Percentiles rank a stretch among this genome's conserved stretches.
phyloP scores from a whole-genome alignment of 2,888 invertebrate genomes.

The Mythimna ferrago region DNA sequence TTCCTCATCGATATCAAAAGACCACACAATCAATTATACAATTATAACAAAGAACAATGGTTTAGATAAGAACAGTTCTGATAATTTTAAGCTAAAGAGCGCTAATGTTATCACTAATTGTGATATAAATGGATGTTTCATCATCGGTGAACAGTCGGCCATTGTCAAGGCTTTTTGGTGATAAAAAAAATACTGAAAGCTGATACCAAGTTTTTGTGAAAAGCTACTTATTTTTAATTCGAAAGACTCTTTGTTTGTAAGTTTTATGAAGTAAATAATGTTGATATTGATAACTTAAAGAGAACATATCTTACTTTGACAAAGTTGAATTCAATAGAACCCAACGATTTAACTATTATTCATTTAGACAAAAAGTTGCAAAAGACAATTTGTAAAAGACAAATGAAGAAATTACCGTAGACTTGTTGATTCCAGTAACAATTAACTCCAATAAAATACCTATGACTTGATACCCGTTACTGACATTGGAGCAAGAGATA shows the following conservation, averaged over 20 bases:
- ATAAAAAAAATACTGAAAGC: constrained; percentile 26
- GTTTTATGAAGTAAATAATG: not conserved
- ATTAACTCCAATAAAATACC: constrained; percentile 39
- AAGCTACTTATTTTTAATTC: not conserved
- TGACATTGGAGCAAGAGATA: constrained; percentile 69
- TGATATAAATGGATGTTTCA: constrained; percentile 53
- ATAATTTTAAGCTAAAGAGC: constrained; percentile 59
- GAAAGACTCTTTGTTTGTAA: not conserved
- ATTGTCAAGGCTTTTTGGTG: constrained; percentile 62
- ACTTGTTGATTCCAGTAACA: constrained; percentile 20
- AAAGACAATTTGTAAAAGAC: not conserved
- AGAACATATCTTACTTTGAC: not conserved
- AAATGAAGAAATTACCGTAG: not conserved
- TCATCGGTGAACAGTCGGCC: constrained; percentile 54
- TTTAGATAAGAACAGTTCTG: constrained; percentile 43
- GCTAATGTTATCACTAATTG: constrained; percentile 58
- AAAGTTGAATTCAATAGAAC: too few relatives aligned
- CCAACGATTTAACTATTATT: not conserved
- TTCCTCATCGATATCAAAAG: constrained; percentile 22
- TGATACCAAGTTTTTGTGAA: constrained; percentile 4
- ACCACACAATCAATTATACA: constrained; percentile 25
- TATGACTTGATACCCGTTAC: constrained; percentile 49
- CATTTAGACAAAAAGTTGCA: not conserved
- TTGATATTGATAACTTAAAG: not conserved
- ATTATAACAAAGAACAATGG: constrained; percentile 53